Percentiles rank a stretch among this genome's conserved stretches.
Evolutionary conservation across 2,113 vertebrate species (phyloP).

Genomic region (Megaceryle torquata): DNA sequence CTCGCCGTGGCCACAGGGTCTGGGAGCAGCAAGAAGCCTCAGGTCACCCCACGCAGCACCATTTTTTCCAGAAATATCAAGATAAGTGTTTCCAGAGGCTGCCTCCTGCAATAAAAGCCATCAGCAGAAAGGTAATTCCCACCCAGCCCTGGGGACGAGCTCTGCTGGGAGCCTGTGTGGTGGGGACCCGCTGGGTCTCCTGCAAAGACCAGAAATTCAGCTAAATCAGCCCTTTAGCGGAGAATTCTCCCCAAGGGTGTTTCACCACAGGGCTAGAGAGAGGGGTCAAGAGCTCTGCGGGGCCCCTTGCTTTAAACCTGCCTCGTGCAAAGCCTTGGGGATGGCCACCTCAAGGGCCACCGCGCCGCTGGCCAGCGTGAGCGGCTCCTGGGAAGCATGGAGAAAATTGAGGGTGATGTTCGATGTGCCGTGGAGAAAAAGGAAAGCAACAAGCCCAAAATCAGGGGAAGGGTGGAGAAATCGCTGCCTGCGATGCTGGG

Average conservation of each 20-base stretch:
- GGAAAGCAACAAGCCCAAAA: fast-evolving
- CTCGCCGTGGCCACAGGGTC: not conserved
- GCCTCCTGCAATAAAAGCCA: not conserved
- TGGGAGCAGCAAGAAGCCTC: not conserved
- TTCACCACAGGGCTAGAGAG: fast-evolving
- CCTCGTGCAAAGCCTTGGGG: not conserved
- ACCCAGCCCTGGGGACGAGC: fast-evolving
- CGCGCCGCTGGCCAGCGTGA: fast-evolving
- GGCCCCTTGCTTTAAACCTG: too few relatives aligned
- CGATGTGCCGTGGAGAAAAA: not conserved
- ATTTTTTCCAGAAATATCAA: not conserved
- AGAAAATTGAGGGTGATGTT: too few relatives aligned
- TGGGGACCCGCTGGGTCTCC: not conserved
- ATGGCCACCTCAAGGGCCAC: not conserved
- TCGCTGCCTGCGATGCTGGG: fast-evolving
- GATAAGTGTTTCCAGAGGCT: not conserved
- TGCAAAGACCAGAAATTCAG: not conserved
- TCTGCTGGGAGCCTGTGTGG: not conserved
- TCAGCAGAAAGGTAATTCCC: not conserved
- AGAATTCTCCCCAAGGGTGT: not conserved
- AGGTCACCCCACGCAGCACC: not conserved
- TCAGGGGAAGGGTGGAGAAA: not conserved
- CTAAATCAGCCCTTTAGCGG: fast-evolving
- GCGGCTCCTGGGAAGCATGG: too few relatives aligned
- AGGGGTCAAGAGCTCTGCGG: not conserved